These are phyloP conservation scores for Limnephilus marmoratus DNA, from an alignment of 2,888 invertebrate species.

Conservation along the genomic window DNA sequence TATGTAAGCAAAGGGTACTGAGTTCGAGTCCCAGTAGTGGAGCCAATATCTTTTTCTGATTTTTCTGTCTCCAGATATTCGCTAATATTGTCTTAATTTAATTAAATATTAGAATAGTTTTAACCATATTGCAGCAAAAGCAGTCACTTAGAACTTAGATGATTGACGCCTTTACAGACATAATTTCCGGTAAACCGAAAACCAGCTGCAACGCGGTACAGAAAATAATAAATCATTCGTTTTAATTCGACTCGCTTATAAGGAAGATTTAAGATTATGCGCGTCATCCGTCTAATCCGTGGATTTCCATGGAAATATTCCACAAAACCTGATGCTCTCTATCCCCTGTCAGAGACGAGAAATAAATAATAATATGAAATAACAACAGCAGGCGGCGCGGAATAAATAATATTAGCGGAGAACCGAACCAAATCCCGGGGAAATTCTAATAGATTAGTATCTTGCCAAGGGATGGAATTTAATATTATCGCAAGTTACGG, in stretches of 20 bases:
- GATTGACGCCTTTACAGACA: neutral
- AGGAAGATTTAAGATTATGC: constrained; percentile 30
- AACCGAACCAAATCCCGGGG: neutral
- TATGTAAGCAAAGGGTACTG: no score
- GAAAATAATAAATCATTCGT: constrained; percentile 14
- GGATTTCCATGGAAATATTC: neutral
- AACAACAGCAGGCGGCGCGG: neutral
- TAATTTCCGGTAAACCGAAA: neutral
- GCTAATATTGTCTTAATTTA: neutral
- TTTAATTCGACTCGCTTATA: neutral
- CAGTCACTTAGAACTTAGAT: neutral
- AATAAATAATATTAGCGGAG: constrained; percentile 4
- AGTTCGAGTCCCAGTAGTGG: no score
- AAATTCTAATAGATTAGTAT: neutral
- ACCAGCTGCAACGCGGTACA: neutral
- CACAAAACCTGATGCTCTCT: constrained; percentile 4
- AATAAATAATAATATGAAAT: neutral
- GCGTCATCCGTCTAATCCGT: constrained; percentile 31
- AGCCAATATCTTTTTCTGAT: no score
- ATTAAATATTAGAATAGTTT: neutral
- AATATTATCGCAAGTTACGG: constrained; percentile 1
- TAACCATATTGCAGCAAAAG: neutral
- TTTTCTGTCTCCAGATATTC: no score
- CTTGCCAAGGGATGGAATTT: constrained; percentile 23
- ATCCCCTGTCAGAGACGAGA: constrained; percentile 15